Evolutionary conservation across 2,888 invertebrate genomes (phyloP), one percentile per base, ranked within the genome.

Genomic region (Hypolimnas misippus): DNA sequence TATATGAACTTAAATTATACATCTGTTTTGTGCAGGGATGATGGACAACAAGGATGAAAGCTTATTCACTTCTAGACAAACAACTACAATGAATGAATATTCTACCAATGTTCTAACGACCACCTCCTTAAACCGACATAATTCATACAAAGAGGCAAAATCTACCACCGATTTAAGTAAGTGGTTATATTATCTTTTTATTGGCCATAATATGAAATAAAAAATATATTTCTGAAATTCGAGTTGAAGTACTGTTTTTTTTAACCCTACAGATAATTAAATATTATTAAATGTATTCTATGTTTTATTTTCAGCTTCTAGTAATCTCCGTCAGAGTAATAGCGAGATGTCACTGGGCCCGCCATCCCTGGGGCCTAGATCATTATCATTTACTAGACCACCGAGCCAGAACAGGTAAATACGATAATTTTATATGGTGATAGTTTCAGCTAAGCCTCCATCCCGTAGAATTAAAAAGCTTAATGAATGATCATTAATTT

Each of bases 101-200:
- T 73, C 83, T 60, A 78, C 83, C 70, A 81, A 77, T 70, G 77
- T 82, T 52, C 72, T 81, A 70, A 76, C 83, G 60, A 71, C 80
- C 57, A 79, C 77, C 66, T 72, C 87, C 70, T 84, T 92, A 76
- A 89, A 87, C 75, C 78, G 92, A 72, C 92, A 92, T 76, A 89
- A 92, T 74, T 92, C 92, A 12, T 92, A 87, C 68, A 92, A 92
- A 78, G 92, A 92, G 77, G 80, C 85, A 53, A 92, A 91, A 75
- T 83, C 86, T 53, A 81, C 81, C 14, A 81, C 79, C 50, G 84
- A 86, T 64, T 75, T 88, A 62, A 69, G 90, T 90, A 82, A 88
- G 89, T 88, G 16, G 17, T 17, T 42, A 16, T 42, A 17, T 7
- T 1, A 40, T 42, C 3, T 17, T 8, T 42, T 17, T 42, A 6